Percentiles rank a stretch among this genome's conserved stretches.
These are phyloP conservation scores for Dendrolimus punctatus DNA, from an alignment of 1,140 invertebrate genomes.

Conservation along the genomic window DNA sequence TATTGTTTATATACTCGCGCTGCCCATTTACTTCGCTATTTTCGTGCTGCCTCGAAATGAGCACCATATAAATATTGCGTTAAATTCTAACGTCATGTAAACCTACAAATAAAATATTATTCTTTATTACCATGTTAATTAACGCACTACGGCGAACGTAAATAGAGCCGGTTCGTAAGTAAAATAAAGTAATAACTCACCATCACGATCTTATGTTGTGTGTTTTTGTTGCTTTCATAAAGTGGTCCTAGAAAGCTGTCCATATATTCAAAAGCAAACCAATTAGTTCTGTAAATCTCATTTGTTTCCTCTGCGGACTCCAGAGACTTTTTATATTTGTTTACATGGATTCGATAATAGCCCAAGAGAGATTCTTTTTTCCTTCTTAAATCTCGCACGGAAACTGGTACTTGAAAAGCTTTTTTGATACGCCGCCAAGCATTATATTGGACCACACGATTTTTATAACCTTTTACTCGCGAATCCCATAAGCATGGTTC, in stretches of 20 bases:
- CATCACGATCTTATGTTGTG: neutral
- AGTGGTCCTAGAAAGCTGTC: neutral
- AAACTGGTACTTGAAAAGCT: no score
- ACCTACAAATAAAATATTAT: no score
- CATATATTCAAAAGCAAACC: conserved; percentile 1
- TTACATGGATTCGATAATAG: neutral
- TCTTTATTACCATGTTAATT: no score
- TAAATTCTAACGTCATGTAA: no score
- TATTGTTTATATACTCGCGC: no score
- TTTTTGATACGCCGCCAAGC: no score
- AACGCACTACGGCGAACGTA: no score
- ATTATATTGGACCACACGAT: no score
- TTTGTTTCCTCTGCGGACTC: neutral
- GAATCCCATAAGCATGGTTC: no score
- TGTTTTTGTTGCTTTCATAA: neutral
- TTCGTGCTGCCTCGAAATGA: neutral
- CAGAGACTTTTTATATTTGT: conserved; percentile 1
- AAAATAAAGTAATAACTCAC: neutral
- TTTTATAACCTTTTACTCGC: no score
- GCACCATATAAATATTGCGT: neutral
- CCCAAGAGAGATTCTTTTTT: neutral
- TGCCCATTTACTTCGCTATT: no score
- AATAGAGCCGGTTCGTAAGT: no score
- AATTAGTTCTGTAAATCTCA: conserved; percentile 1
- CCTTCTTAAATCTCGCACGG: neutral